phyloP scores from a whole-genome alignment of 2,888 invertebrate species.

The Trachelus troglodyta region DNA sequence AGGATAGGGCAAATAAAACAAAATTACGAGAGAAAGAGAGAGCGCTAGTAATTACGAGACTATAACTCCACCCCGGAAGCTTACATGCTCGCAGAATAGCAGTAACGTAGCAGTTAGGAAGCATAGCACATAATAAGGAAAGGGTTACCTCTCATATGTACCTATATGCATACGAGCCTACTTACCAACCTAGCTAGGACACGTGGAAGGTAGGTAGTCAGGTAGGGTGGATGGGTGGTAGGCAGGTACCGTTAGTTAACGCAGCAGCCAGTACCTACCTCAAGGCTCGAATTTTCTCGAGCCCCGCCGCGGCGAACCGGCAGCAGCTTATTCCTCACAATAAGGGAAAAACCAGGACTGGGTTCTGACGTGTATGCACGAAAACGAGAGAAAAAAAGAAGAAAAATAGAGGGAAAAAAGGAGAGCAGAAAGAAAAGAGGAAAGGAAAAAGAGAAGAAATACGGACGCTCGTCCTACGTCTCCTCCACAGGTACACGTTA shows the following conservation, averaged over 20 bases:
- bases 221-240: neutral
- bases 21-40: slow-evolving; percentile 3
- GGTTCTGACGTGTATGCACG: too few relatives aligned
- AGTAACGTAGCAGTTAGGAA: neutral
- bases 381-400: neutral
- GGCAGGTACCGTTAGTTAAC: neutral
- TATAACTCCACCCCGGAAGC: slow-evolving; percentile 32
- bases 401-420: slow-evolving; percentile 8
- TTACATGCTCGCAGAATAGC: slow-evolving; percentile 27
- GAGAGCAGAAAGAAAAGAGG: slow-evolving; percentile 13
- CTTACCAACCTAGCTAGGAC: neutral
- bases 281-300: slow-evolving; percentile 52
- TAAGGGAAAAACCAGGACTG: slow-evolving; percentile 43
- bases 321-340: slow-evolving; percentile 53
- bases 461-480: slow-evolving; percentile 11
- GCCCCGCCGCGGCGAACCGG: slow-evolving; percentile 14
- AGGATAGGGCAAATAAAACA: neutral
- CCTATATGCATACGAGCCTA: neutral
- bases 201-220: neutral
- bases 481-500: too few relatives aligned
- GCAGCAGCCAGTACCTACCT: slow-evolving; percentile 31
- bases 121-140: too few relatives aligned
- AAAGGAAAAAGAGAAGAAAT: slow-evolving; percentile 15
- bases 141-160: neutral
- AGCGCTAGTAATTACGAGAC: slow-evolving; percentile 7